Conservation (phyloP, 2,113 vertebrate species). For the Sciurus niger region DNA sequence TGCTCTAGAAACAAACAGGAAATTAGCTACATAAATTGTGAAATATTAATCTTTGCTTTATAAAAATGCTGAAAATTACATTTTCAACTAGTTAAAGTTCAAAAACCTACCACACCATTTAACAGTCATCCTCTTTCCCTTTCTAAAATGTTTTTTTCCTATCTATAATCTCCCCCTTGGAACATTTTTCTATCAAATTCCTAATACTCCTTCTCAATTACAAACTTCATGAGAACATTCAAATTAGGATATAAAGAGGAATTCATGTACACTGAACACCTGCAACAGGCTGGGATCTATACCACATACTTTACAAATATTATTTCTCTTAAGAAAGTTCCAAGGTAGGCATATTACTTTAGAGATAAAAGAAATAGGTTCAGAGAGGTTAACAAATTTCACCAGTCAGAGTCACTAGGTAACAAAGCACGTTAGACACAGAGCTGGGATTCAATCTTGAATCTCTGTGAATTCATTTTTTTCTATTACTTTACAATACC, state of each 20-base stretch:
- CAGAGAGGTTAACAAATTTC: neutral
- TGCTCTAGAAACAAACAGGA: neutral
- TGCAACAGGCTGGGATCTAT: neutral
- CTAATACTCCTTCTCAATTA: neutral
- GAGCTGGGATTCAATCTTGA: neutral
- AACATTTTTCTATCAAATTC: constrained; percentile 43
- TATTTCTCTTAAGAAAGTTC: constrained; percentile 42
- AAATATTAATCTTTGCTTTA: neutral
- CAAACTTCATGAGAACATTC: neutral
- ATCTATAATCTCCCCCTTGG: neutral
- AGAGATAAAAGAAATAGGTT: neutral
- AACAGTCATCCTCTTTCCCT: neutral
- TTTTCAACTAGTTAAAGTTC: constrained; percentile 19
- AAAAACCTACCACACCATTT: neutral
- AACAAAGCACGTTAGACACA: neutral
- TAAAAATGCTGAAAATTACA: constrained; percentile 34
- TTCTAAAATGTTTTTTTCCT: neutral
- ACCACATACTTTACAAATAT: neutral
- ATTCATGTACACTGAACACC: neutral
- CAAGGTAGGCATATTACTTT: constrained; percentile 29
- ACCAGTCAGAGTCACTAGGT: neutral
- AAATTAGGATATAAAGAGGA: neutral
- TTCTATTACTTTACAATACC: neutral
- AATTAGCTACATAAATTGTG: neutral
- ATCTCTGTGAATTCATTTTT: neutral